phyloP scores from a whole-genome alignment of 2,113 vertebrate genomes.

The Lepus timidus region DNA sequence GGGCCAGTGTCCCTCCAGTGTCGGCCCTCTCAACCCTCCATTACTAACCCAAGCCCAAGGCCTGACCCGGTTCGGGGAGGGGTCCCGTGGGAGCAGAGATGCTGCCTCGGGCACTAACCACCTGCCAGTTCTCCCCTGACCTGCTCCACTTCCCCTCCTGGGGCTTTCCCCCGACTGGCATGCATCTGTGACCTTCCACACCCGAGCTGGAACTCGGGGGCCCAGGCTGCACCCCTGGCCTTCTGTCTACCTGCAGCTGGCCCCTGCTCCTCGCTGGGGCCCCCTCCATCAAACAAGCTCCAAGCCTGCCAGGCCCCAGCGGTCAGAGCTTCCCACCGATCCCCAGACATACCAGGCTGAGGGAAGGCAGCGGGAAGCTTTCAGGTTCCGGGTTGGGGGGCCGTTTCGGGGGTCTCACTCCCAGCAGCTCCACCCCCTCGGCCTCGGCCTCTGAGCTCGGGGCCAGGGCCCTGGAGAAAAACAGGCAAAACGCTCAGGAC shows the following conservation, averaged over 20 bases:
- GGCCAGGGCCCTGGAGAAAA: conserved; percentile 73
- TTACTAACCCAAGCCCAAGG: background rate
- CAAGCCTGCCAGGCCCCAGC: background rate
- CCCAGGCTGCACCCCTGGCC: background rate
- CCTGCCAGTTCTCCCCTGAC: background rate
- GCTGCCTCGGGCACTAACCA: background rate
- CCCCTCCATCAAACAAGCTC: conserved; percentile 14
- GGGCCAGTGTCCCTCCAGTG: background rate
- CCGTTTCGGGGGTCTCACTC: conserved; percentile 75
- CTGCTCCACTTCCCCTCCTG: background rate
- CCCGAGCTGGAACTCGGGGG: background rate
- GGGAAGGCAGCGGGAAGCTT: conserved; percentile 77
- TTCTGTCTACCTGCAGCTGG: background rate
- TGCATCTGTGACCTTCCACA: background rate
- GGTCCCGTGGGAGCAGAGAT: background rate
- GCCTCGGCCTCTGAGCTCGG: conserved; percentile 73
- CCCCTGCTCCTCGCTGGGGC: background rate
- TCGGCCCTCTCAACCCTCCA: background rate
- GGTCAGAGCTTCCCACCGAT: background rate
- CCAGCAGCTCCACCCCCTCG: conserved; percentile 69
- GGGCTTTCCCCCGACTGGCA: background rate
- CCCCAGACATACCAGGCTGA: conserved; percentile 80
- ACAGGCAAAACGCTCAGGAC: conserved; percentile 35
- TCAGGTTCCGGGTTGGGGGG: conserved; percentile 58
- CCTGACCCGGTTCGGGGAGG: background rate